Percentiles rank a stretch among this genome's conserved stretches.
These are phyloP conservation scores for Coranthus polyacanthus DNA, from an alignment of 2,797 vertebrate genomes.

Conservation along the genomic window DNA sequence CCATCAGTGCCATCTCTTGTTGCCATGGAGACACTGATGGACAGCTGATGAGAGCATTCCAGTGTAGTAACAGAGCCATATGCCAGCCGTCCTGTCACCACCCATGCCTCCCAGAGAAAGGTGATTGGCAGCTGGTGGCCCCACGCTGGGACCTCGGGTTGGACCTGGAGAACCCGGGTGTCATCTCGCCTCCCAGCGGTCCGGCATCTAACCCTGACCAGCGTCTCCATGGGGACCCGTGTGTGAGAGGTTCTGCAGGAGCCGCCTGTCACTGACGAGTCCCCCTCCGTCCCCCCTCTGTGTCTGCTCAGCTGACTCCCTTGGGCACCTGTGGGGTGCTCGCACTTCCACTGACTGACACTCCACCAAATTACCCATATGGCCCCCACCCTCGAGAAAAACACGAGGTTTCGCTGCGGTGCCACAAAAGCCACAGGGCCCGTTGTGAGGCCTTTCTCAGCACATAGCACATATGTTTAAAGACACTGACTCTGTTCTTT, in stretches of 20 bases:
- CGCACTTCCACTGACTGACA: constrained; percentile 33
- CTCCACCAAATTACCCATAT: constrained; percentile 46
- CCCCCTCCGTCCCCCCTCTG: constrained; percentile 5
- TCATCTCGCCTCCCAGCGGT: constrained; percentile 20
- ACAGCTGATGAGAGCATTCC: constrained; percentile 37
- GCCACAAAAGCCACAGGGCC: constrained; percentile 23
- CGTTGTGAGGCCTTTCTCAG: constrained; percentile 32
- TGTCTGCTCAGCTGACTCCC: constrained; percentile 1
- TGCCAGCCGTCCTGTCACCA: constrained; percentile 35
- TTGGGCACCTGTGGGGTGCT: constrained; percentile 8
- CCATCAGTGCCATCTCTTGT: constrained; percentile 7
- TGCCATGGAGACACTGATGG: constrained; percentile 30
- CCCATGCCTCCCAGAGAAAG: constrained; percentile 26
- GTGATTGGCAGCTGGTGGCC: constrained; percentile 47
- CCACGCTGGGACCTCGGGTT: constrained; percentile 9
- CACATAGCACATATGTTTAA: constrained; percentile 51
- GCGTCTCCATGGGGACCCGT: constrained; percentile 6
- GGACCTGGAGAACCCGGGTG: constrained; percentile 14
- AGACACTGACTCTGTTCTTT: constrained; percentile 14
- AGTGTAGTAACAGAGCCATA: constrained; percentile 35
- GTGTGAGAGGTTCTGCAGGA: constrained; percentile 27
- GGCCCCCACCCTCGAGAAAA: constrained; percentile 16
- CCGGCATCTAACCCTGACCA: constrained; percentile 9
- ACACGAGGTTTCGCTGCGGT: neutral
- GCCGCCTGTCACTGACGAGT: constrained; percentile 32